A percentile compares a stretch with the other conserved stretches of the same genome.
phyloP scores from a whole-genome alignment of 1,140 invertebrate species.

The Temnothorax curvispinosus region DNA sequence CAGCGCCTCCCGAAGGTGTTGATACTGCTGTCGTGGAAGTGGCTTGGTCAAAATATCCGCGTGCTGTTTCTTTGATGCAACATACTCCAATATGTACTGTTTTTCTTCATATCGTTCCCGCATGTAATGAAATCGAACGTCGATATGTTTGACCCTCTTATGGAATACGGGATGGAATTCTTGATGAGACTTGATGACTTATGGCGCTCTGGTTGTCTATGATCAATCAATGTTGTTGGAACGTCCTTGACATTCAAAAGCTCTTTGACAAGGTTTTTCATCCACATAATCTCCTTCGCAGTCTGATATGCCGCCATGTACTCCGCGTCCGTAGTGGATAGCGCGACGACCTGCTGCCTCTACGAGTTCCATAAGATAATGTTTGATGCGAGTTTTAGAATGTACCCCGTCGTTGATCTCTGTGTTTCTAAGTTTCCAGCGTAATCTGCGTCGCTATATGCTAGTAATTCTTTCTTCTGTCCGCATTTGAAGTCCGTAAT shows the following conservation, averaged over 20 bases:
- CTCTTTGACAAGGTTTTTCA: background rate
- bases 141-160: conserved; percentile 14
- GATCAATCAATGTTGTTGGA: background rate
- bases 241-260: background rate
- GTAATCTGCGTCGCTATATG: background rate
- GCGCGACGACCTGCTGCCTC: background rate
- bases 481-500: background rate
- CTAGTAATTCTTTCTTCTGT: background rate
- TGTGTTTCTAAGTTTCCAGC: too few species aligned
- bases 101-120: background rate
- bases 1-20: background rate
- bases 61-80: background rate
- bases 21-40: background rate
- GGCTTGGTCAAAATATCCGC: conserved; percentile 11
- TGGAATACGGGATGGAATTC: background rate
- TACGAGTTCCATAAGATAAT: background rate
- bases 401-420: background rate
- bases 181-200: conserved; percentile 2
- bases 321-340: background rate
- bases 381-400: background rate
- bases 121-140: conserved; percentile 9
- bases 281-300: background rate
- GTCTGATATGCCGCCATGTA: conserved; percentile 6
- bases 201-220: conserved; percentile 21
- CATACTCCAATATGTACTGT: background rate